A percentile compares a stretch with the other conserved stretches of the same genome.
Conservation (phyloP, 2,113 vertebrate genomes). For the Suncus etruscus region DNA sequence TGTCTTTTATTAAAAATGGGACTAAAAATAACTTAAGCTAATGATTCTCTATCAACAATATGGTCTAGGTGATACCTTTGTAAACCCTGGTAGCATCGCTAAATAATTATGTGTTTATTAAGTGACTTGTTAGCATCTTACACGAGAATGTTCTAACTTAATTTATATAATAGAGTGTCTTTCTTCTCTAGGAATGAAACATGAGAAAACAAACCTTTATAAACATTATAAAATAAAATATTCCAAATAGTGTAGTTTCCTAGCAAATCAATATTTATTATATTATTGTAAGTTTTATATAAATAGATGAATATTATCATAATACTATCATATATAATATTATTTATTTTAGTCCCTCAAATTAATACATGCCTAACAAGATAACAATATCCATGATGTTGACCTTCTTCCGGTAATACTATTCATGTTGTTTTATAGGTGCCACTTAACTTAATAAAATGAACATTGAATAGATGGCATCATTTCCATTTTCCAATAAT, state of each 20-base stretch:
- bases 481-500: conserved; percentile 56
- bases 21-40: not conserved
- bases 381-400: not conserved
- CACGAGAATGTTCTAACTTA: not conserved
- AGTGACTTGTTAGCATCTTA: not conserved
- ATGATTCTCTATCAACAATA: not conserved
- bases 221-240: conserved; percentile 35
- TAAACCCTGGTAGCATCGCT: not conserved
- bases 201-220: not conserved
- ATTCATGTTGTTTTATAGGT: conserved; percentile 14
- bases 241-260: not conserved
- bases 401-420: conserved; percentile 24
- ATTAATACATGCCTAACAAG: no score
- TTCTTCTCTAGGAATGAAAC: not conserved
- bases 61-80: not conserved
- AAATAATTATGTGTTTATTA: conserved; percentile 16
- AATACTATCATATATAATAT: no score
- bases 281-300: no score
- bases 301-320: no score
- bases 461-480: conserved; percentile 22
- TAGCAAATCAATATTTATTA: no score
- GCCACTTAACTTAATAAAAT: conserved; percentile 50
- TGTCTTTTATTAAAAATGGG: not conserved
- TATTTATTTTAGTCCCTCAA: no score
- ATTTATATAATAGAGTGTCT: not conserved